Conservation (phyloP, 2,888 invertebrate species). For the Apodemia duryi region DNA sequence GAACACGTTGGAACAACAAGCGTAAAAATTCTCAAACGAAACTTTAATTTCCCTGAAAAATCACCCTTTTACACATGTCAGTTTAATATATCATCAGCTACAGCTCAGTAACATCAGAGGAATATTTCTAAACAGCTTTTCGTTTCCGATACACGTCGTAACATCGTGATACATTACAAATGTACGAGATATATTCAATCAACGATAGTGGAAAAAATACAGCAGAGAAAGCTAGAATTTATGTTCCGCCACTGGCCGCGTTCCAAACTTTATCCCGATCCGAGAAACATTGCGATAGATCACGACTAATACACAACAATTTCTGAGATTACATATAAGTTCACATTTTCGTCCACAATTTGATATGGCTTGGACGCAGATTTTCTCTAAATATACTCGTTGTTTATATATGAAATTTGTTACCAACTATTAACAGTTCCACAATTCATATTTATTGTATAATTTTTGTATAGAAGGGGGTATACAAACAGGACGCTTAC, state of each 20-base stretch:
- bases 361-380: neutral
- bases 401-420: no score
- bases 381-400: no score
- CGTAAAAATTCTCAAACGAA: no score
- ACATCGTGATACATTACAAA: neutral
- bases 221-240: neutral
- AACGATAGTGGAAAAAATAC: neutral
- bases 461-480: no score
- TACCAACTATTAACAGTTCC: no score
- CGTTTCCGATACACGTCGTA: neutral
- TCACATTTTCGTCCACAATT: neutral
- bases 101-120: neutral
- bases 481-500: no score
- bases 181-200: neutral
- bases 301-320: neutral
- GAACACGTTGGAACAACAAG: no score
- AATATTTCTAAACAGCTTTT: neutral
- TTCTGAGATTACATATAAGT: neutral
- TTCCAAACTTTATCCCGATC: neutral
- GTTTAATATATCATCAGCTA: neutral
- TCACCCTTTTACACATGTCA: neutral
- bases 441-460: no score
- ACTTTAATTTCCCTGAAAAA: no score
- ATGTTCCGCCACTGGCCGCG: neutral
- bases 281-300: neutral